Evolutionary conservation across 1,140 invertebrate species (phyloP).

Genomic region (Leptinotarsa lineolata): DNA sequence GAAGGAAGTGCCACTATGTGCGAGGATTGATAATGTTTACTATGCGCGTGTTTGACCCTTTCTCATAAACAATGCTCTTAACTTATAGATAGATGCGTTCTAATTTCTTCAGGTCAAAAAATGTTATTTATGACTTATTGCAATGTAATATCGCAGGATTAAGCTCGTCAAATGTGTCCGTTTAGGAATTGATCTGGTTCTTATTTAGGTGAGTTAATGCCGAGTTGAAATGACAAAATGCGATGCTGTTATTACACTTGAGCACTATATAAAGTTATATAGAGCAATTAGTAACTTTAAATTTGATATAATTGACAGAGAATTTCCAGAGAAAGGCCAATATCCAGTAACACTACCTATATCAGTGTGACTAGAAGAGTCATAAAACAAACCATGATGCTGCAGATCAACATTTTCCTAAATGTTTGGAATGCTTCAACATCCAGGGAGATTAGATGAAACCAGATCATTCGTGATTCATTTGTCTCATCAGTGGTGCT

Average conservation of each 20-base stretch:
- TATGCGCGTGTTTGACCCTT: neutral
- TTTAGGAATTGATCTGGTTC: neutral
- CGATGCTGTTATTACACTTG: neutral
- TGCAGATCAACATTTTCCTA: no score
- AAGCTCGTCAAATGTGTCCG: neutral
- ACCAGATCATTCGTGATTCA: no score
- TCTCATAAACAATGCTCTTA: slow-evolving; percentile 1
- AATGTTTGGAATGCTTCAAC: no score
- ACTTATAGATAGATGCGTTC: neutral
- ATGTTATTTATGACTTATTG: neutral
- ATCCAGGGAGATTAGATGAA: no score
- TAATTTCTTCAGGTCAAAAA: neutral
- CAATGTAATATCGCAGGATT: neutral
- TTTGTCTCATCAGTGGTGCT: no score
- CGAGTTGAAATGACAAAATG: neutral
- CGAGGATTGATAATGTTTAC: neutral
- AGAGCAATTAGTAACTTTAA: no score
- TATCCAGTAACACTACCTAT: no score
- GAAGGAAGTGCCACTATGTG: slow-evolving; percentile 1
- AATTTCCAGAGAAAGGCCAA: no score
- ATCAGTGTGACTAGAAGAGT: no score
- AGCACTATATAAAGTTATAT: no score
- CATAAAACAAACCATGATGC: no score
- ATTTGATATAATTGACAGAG: no score
- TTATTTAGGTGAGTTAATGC: neutral